Conservation (phyloP, 1,140 invertebrate species). For the Cherax destructor region DNA sequence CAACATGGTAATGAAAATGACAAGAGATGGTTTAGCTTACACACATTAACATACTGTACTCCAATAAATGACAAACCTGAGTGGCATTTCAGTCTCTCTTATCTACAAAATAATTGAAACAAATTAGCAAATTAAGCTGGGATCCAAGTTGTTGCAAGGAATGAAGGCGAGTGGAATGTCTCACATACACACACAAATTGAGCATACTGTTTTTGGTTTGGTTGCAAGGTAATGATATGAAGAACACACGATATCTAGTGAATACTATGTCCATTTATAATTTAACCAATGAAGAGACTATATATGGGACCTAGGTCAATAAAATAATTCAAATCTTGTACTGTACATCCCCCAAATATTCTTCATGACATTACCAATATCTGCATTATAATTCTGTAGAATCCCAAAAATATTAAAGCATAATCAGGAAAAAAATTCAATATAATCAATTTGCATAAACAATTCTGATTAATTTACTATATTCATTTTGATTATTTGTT, state of each 20-base stretch:
- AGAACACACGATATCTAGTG: not conserved
- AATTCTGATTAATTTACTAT: too few relatives aligned
- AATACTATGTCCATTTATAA: too few relatives aligned
- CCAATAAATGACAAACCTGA: not conserved
- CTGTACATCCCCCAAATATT: not conserved
- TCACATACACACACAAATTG: not conserved
- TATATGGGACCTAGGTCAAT: too few relatives aligned
- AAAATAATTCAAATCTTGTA: too few relatives aligned
- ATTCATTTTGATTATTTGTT: too few relatives aligned
- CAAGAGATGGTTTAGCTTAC: too few relatives aligned
- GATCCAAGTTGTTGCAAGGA: not conserved
- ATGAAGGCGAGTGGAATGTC: not conserved
- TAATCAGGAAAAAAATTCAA: too few relatives aligned
- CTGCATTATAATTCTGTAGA: not conserved
- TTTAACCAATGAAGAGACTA: too few relatives aligned
- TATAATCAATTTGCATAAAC: too few relatives aligned
- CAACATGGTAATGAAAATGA: not conserved
- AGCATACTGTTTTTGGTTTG: not conserved
- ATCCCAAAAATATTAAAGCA: not conserved
- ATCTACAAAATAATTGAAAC: slow-evolving; percentile 10
- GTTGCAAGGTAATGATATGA: not conserved
- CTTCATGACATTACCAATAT: slow-evolving; percentile 10
- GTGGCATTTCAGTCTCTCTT: not conserved
- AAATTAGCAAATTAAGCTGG: not conserved
- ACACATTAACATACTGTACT: not conserved